These are phyloP conservation scores for Theonella swinhoei DNA, from an alignment of 37 sponge, comb jelly and placozoan species.

Conservation along the genomic window DNA sequence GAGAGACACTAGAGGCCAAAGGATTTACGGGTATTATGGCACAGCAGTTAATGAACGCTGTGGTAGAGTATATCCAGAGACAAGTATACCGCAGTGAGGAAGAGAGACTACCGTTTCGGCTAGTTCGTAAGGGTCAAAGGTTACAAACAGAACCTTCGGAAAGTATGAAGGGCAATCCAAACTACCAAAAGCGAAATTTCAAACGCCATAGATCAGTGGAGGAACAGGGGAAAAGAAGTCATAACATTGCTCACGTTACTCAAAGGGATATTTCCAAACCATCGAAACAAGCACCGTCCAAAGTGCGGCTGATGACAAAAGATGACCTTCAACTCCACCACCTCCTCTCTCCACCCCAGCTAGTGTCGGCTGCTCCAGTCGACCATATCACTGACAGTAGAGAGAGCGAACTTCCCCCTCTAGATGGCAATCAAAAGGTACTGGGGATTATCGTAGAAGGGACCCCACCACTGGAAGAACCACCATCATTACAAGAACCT, in stretches of 20 bases:
- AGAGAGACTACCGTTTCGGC: conserved; percentile 23
- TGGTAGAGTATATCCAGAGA: conserved; percentile 32
- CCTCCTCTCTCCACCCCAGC: neutral
- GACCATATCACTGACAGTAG: neutral
- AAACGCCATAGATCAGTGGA: conserved; percentile 5
- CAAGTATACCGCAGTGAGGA: conserved; percentile 14
- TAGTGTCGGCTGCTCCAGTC: neutral
- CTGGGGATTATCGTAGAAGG: neutral
- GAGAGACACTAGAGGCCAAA: conserved; percentile 2
- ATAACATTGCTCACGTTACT: too few relatives aligned
- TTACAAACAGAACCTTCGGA: conserved; percentile 25
- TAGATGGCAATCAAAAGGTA: neutral
- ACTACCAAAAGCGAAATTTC: conserved; percentile 32
- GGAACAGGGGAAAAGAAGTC: neutral
- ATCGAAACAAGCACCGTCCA: neutral
- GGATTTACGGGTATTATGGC: conserved; percentile 60
- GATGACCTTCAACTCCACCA: neutral
- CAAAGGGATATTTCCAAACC: too few relatives aligned
- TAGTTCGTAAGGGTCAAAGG: conserved; percentile 39
- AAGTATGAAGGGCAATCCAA: conserved; percentile 20
- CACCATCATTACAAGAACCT: too few relatives aligned
- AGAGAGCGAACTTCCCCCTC: neutral
- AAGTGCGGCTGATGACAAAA: conserved; percentile 26
- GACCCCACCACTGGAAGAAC: too few relatives aligned
- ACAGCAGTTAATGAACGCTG: conserved; percentile 17